Evolutionary conservation across 2,888 invertebrate genomes (phyloP).

Genomic region (Amphimallon solstitiale): DNA sequence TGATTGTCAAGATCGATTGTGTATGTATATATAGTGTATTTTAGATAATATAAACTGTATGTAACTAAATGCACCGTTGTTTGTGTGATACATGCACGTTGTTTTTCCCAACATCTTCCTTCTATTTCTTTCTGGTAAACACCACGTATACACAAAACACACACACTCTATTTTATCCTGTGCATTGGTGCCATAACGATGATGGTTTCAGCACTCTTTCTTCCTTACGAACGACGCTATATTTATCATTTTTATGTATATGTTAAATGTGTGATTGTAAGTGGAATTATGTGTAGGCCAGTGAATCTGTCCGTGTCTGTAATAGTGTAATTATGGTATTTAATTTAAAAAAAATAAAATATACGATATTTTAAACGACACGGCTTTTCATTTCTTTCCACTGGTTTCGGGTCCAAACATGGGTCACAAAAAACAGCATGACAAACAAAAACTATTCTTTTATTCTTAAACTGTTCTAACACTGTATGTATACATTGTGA

Average conservation of each 20-base stretch:
- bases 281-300: conserved; percentile 17
- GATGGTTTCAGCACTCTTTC: conserved; percentile 7
- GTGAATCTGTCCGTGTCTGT: conserved; percentile 28
- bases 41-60: conserved; percentile 25
- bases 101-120: conserved; percentile 15
- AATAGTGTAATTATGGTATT: conserved; percentile 25
- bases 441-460: not conserved
- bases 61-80: conserved; percentile 30
- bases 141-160: conserved; percentile 17
- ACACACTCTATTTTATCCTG: conserved; percentile 18
- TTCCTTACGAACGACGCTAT: not conserved
- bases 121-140: conserved; percentile 29
- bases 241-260: conserved; percentile 3
- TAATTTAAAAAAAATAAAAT: conserved; percentile 33
- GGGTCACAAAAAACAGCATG: conserved; percentile 17
- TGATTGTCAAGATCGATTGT: conserved; percentile 38
- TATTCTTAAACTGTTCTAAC: no score
- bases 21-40: conserved; percentile 37
- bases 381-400: conserved; percentile 33
- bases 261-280: not conserved
- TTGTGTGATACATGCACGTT: conserved; percentile 27
- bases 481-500: no score
- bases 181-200: conserved; percentile 37
- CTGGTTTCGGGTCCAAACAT: not conserved
- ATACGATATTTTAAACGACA: conserved; percentile 32